Base-by-base conservation (phyloP, 2,888 invertebrate genomes). In the Sphaerophoria taeniata region DNA sequence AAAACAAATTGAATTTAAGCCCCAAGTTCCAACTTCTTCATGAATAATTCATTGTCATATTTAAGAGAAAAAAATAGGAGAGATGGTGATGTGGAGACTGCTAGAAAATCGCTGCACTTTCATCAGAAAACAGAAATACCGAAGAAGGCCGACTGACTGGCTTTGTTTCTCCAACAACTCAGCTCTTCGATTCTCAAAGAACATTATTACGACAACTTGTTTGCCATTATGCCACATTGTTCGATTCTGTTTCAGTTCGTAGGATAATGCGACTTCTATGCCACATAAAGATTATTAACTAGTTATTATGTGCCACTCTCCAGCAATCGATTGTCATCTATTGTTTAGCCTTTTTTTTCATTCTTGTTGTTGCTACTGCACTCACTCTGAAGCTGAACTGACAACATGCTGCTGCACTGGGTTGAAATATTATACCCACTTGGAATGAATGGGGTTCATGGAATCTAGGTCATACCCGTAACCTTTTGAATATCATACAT, bases 401-500 rank as follows among this genome's bases (percentile, higher is more conserved):
- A 49, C 63, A 63, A 33, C 56, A 70, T 49, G 31, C 61, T 56
- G 51, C 3, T 24, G 24, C 24, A 24, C 2, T 24, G 24, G 24
- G 24, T 24, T 36, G 43, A 56, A 70, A 51, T 39, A 39, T 39
- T 55, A 63, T 63, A 61, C 43, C 51, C 61, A 67, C 49, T 63
- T 78, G 36, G 43, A 82, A 69, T 76, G 24, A 24, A 24, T 24
- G 24, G 24, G 80, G 69, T 63, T 80, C 75, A 76, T 24, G 43
- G 33, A 76, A 72, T 82, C 69, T 82, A 36, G 77, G 82, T 82
- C 82, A 77, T 33, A 77, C 78, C 72, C 82, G 51, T 78, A 77
- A 77, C 82, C 82, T 82, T 82, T 82, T 82, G 24, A 24, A 24
- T 24, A 24, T 24, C 24, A 24, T 24, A 24, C 24, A 24, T 69